These are phyloP conservation scores for Tapirus terrestris DNA, from an alignment of 2,113 vertebrate genomes.

Conservation along the genomic window DNA sequence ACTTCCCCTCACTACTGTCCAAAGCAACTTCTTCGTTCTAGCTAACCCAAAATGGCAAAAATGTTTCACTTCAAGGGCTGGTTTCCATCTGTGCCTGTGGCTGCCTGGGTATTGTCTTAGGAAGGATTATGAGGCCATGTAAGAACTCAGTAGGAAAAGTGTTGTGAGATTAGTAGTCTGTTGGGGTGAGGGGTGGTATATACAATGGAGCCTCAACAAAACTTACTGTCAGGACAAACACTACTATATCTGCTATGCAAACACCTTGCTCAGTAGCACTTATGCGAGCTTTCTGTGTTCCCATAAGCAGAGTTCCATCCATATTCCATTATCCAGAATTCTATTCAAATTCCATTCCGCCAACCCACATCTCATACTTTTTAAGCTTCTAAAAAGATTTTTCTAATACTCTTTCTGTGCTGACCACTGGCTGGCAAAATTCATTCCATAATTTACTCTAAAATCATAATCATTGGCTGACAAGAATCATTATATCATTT, in stretches of 20 bases:
- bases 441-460: background rate
- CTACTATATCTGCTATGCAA: background rate
- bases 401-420: background rate
- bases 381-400: background rate
- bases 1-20: background rate
- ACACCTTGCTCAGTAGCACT: background rate
- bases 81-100: background rate
- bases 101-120: background rate
- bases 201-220: rapidly evolving
- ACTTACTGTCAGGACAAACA: background rate
- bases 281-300: background rate
- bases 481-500: background rate
- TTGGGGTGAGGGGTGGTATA: background rate
- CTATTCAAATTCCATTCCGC: background rate
- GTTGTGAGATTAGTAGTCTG: background rate
- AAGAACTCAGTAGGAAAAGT: background rate
- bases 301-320: background rate
- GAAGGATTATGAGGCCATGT: background rate
- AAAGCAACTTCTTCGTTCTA: background rate
- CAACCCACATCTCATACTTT: background rate
- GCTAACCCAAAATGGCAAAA: background rate
- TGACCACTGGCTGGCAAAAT: background rate
- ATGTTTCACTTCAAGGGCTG: background rate
- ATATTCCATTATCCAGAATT: background rate
- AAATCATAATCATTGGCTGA: background rate